Evolutionary conservation across 2,888 invertebrate genomes (phyloP).

Genomic region (Sacculina carcini): DNA sequence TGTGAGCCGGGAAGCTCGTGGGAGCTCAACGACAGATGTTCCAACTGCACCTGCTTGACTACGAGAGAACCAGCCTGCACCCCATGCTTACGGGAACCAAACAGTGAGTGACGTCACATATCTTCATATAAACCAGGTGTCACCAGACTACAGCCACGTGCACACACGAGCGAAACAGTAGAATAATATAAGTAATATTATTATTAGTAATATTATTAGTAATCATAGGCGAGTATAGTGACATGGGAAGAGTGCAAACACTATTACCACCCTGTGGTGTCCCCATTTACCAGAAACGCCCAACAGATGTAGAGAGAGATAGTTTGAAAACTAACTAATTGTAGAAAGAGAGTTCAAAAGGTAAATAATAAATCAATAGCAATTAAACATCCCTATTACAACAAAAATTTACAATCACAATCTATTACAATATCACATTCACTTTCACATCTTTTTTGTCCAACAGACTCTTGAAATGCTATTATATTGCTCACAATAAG

Average conservation of each 20-base stretch:
- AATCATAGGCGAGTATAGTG: neutral
- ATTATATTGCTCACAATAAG: no score
- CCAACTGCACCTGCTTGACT: neutral
- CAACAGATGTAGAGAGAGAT: no score
- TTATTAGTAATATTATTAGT: slow-evolving; percentile 2
- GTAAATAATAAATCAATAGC: no score
- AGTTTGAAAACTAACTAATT: neutral
- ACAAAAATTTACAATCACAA: neutral
- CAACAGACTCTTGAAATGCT: no score
- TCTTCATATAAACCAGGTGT: neutral
- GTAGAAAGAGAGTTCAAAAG: no score
- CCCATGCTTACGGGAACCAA: neutral
- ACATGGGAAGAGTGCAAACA: no score
- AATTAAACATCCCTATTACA: neutral
- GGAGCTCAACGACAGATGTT: neutral
- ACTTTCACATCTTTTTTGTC: no score
- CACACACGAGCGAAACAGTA: neutral
- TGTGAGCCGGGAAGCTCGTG: neutral
- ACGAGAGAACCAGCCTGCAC: neutral
- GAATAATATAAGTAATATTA: slow-evolving; percentile 2
- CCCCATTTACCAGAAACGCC: no score
- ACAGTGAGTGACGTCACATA: neutral
- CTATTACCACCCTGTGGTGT: no score
- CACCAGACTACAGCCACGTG: neutral
- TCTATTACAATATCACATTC: neutral